Evolutionary conservation across 2,113 vertebrate genomes (phyloP).

Genomic region (Hypomesus transpacificus): DNA sequence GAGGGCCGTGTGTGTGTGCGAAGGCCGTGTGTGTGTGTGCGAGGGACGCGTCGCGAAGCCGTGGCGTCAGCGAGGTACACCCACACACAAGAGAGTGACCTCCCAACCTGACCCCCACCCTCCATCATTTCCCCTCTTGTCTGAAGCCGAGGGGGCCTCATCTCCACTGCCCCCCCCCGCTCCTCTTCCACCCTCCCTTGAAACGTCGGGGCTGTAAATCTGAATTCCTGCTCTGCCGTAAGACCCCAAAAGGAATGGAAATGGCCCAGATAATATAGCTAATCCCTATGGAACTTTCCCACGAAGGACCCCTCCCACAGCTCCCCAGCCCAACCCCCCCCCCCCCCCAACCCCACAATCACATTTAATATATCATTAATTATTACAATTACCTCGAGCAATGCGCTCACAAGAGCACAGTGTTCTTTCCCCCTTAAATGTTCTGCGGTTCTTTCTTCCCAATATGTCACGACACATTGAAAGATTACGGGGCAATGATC

Average conservation of each 20-base stretch:
- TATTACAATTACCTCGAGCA: slow-evolving; percentile 7
- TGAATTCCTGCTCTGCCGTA: slow-evolving; percentile 1
- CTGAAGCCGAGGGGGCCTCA: background rate
- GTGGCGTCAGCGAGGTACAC: background rate
- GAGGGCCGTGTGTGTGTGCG: slow-evolving; percentile 1
- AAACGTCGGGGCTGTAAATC: slow-evolving; percentile 1
- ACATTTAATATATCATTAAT: slow-evolving; percentile 7
- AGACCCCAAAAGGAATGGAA: slow-evolving; percentile 12
- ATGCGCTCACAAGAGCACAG: background rate
- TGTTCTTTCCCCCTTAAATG: background rate
- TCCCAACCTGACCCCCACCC: background rate
- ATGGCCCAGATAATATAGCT: slow-evolving; percentile 1
- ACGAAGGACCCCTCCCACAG: background rate
- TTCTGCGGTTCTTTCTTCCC: background rate
- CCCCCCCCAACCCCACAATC: background rate
- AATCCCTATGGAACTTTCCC: slow-evolving; percentile 14
- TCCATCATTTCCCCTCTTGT: background rate
- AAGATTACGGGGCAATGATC: background rate
- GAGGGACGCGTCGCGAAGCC: background rate
- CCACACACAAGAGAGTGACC: background rate
- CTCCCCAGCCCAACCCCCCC: background rate
- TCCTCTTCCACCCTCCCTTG: background rate
- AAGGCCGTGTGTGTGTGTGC: slow-evolving; percentile 4
- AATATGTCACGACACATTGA: background rate
- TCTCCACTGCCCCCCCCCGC: background rate